A percentile compares a stretch with the other conserved stretches of the same genome.
phyloP scores from a whole-genome alignment of 2,113 vertebrate genomes.

The Tonatia bakeri region DNA sequence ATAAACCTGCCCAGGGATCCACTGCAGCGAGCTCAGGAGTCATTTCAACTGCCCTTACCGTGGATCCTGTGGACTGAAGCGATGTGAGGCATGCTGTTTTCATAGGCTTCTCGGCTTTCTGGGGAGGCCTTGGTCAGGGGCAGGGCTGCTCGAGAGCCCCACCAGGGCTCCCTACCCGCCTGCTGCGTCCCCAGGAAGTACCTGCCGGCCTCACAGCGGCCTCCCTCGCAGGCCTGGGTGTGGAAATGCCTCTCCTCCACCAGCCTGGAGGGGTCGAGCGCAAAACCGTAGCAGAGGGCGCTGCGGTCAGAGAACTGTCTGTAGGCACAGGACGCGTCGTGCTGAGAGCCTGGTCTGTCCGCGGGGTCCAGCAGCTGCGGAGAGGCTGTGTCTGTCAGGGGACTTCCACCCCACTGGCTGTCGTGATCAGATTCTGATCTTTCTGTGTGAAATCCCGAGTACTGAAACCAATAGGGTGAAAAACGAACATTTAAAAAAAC shows the following conservation, averaged over 20 bases:
- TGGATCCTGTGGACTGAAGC: conserved; percentile 88
- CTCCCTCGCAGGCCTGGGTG: conserved; percentile 88
- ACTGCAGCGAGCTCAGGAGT: neutral
- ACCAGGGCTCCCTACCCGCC: conserved; percentile 89
- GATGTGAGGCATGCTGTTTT: conserved; percentile 88
- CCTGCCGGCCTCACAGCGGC: conserved; percentile 92
- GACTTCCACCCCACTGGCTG: conserved; percentile 95
- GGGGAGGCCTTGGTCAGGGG: conserved; percentile 88
- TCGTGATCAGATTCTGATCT: conserved; percentile 95
- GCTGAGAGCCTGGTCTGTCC: conserved; percentile 83
- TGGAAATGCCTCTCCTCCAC: conserved; percentile 86
- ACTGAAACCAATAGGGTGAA: conserved; percentile 82
- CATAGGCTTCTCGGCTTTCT: conserved; percentile 88
- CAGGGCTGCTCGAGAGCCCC: conserved; percentile 86
- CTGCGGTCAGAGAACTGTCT: conserved; percentile 87
- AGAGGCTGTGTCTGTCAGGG: conserved; percentile 89
- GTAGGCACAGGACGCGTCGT: conserved; percentile 90
- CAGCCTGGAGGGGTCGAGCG: conserved; percentile 86
- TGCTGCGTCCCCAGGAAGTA: conserved; percentile 93
- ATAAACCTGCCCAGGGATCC: neutral
- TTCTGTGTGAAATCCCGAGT: conserved; percentile 92
- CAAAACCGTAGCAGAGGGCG: conserved; percentile 87
- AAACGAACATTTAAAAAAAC: neutral
- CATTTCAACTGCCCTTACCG: conserved; percentile 81
- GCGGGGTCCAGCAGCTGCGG: conserved; percentile 90